Evolutionary conservation across 2,888 invertebrate genomes (phyloP), one percentile per base, ranked within the genome.

Genomic region (Pyrochroa serraticornis): DNA sequence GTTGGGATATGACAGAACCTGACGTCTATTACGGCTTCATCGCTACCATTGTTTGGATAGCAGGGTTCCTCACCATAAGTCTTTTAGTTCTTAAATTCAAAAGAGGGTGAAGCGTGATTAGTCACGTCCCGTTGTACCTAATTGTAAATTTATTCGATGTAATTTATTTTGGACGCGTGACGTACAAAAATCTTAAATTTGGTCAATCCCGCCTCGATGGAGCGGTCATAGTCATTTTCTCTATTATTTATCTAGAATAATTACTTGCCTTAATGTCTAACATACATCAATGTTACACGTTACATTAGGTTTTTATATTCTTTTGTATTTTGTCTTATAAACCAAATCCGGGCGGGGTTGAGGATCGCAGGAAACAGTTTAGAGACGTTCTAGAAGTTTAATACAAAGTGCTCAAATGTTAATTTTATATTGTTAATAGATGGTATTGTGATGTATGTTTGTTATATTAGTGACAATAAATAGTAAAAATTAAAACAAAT

Each of bases 21-120:
- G 90, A 91, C 48, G 95, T 96, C 0, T 95, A 94, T 80, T 86
- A 89, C 76, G 95, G 95, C 10, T 95, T 92, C 79, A 82, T 95
- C 1, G 86, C 94, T 34, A 93, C 94, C 1, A 82, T 93, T 43
- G 83, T 85, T 37, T 96, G 96, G 96, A 93, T 94, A 71, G 84
- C 87, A 2, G 80, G 92, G 22, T 93, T 93, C 80, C 83, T 93
- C 73, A 84, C 88, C 64, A 87, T 93, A 71, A 92, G 92, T 71
- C 79, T 93, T 76, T 80, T 91, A 56, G 92, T 92, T 66, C 82
- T 93, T 67, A 91, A 87, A 81, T 84, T 91, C 75, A 93, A 93
- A 79, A 85, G 60, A 61, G 73, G 73, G 51, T 74, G 70, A 73
- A 60, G 22, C 13, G 33, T 36, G 22, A 22, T 30, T 38, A 49